phyloP scores from a whole-genome alignment of 1,140 invertebrate genomes.

The Fopius arisanus region DNA sequence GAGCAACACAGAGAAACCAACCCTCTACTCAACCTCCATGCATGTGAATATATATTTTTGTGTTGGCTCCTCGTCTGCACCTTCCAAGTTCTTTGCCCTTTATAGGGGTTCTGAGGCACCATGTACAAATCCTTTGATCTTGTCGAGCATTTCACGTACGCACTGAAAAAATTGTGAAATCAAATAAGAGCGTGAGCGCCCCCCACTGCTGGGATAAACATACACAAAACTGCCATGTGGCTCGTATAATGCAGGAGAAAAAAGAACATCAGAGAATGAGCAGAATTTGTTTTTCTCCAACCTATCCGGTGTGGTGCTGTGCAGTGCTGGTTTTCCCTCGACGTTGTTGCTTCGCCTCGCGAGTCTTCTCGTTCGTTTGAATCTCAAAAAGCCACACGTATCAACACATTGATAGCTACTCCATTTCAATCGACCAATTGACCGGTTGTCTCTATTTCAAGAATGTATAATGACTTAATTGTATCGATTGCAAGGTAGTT shows the following conservation, averaged over 20 bases:
- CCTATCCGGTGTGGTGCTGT: not conserved
- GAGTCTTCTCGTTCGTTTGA: not conserved
- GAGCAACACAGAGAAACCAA: conserved; percentile 33
- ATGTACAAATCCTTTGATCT: conserved; percentile 35
- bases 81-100: conserved; percentile 41
- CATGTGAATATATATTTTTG: not conserved
- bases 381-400: not conserved
- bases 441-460: conserved; percentile 16
- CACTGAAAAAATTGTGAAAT: conserved; percentile 41
- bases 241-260: not conserved
- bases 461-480: conserved; percentile 56
- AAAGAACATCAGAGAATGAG: not conserved
- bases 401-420: too few species aligned
- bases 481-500: conserved; percentile 44
- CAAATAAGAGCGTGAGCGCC: conserved; percentile 33
- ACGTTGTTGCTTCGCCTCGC: not conserved
- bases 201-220: not conserved
- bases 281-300: not conserved
- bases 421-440: not conserved
- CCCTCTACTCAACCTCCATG: not conserved
- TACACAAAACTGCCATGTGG: not conserved
- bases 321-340: not conserved
- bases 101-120: not conserved
- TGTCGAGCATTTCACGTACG: conserved; percentile 35
- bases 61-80: conserved; percentile 40